These are phyloP conservation scores for Zaprionus nigranus DNA, from an alignment of 1,140 invertebrate genomes.

Conservation along the genomic window DNA sequence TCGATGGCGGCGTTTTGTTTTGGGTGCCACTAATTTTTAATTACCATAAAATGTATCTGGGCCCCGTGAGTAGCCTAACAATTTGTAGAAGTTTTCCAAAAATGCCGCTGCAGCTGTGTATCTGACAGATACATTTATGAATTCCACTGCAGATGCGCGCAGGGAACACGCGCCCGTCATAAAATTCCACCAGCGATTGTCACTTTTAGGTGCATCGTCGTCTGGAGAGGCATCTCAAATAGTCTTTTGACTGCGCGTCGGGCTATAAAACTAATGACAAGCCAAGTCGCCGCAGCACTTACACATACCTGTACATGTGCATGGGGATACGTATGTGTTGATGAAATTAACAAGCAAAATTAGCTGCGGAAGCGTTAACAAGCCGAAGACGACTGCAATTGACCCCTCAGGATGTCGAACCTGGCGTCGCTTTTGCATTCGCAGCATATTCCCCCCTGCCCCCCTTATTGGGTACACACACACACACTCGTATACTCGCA, in stretches of 20 bases:
- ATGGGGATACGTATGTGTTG: background rate
- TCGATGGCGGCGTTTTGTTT: slow-evolving; percentile 66
- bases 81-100: slow-evolving; percentile 64
- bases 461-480: background rate
- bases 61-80: slow-evolving; percentile 12
- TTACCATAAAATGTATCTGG: slow-evolving; percentile 64
- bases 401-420: slow-evolving; percentile 44
- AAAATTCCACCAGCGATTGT: slow-evolving; percentile 65
- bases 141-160: slow-evolving; percentile 64
- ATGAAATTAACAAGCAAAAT: slow-evolving; percentile 38
- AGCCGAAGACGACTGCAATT: slow-evolving; percentile 31
- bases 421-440: slow-evolving; percentile 39
- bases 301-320: background rate
- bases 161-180: slow-evolving; percentile 69
- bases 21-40: slow-evolving; percentile 64
- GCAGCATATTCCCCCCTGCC: background rate
- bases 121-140: slow-evolving; percentile 75
- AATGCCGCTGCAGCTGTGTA: slow-evolving; percentile 47
- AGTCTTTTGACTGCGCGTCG: slow-evolving; percentile 63
- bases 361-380: slow-evolving; percentile 29
- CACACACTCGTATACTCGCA: background rate
- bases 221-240: slow-evolving; percentile 48
- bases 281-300: slow-evolving; percentile 50
- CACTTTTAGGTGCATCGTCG: slow-evolving; percentile 47
- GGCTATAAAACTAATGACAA: slow-evolving; percentile 77